Evolutionary conservation across 2,797 vertebrate species (phyloP).

Genomic region (Eidolon dupreanum): DNA sequence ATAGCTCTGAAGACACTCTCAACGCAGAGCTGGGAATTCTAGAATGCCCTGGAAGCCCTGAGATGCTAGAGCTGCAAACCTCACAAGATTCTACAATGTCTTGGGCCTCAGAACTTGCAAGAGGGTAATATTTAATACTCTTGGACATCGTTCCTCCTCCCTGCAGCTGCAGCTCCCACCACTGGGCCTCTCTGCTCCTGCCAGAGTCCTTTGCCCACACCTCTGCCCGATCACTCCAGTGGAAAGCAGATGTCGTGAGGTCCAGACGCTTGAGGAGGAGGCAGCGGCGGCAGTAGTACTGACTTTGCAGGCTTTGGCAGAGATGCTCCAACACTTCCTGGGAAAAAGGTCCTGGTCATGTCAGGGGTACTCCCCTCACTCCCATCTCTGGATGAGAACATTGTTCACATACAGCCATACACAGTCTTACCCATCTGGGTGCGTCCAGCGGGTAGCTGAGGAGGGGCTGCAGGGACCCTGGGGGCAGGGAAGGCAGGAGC

Average conservation of each 20-base stretch:
- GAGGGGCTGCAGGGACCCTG: constrained; percentile 71
- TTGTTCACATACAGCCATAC: background rate
- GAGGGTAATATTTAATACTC: background rate
- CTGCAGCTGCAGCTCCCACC: background rate
- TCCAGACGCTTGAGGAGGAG: constrained; percentile 93
- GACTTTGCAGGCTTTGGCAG: constrained; percentile 81
- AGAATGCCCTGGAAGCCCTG: background rate
- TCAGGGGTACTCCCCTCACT: background rate
- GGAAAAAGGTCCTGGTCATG: background rate
- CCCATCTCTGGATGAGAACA: background rate
- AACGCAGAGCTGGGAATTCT: background rate
- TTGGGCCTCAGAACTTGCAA: background rate
- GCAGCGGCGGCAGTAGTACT: constrained; percentile 89
- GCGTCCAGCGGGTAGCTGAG: constrained; percentile 64
- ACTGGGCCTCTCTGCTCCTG: background rate
- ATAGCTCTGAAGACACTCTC: background rate
- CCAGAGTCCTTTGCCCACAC: constrained; percentile 75
- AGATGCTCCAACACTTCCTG: constrained; percentile 82
- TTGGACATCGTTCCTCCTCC: background rate
- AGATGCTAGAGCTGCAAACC: background rate
- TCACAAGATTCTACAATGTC: background rate
- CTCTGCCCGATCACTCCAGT: constrained; percentile 92
- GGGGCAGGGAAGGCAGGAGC: constrained; percentile 58
- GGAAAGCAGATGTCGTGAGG: constrained; percentile 91
- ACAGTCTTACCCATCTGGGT: constrained; percentile 76